Conservation (phyloP, 2,797 vertebrate genomes). For the Podarcis siculus region DNA sequence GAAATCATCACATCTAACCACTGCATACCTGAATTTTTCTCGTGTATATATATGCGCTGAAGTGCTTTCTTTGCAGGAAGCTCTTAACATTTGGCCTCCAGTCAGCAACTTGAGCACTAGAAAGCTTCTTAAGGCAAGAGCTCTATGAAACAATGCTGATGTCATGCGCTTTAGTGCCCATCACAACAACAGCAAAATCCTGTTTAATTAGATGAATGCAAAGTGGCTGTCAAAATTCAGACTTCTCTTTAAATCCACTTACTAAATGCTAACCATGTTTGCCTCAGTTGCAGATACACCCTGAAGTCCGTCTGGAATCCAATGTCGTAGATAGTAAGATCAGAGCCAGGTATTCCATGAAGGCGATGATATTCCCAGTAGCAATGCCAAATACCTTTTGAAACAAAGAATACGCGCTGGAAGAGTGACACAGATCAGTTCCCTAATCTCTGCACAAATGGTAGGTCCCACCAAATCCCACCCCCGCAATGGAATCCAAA, state of each 20-base stretch:
- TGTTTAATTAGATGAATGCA: neutral
- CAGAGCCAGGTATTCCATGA: slow-evolving; percentile 79
- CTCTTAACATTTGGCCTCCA: neutral
- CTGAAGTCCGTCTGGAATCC: slow-evolving; percentile 91
- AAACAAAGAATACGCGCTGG: slow-evolving; percentile 7
- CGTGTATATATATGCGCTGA: neutral
- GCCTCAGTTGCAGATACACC: slow-evolving; percentile 89
- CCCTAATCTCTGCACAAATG: too few species aligned
- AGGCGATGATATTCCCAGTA: slow-evolving; percentile 86
- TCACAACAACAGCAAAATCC: neutral
- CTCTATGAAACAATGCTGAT: neutral
- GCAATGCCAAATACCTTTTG: slow-evolving; percentile 92
- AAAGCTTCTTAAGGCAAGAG: neutral
- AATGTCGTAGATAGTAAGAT: slow-evolving; percentile 86
- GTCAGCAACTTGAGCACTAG: neutral
- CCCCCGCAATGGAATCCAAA: neutral
- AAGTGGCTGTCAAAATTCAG: slow-evolving; percentile 30
- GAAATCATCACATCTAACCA: neutral
- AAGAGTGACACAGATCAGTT: neutral
- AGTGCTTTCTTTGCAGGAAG: neutral
- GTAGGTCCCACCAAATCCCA: neutral
- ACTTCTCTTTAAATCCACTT: slow-evolving; percentile 74
- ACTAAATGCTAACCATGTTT: slow-evolving; percentile 95
- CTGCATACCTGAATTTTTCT: neutral
- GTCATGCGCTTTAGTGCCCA: neutral